Percentiles rank a stretch among this genome's conserved stretches.
phyloP scores from a whole-genome alignment of 2,888 invertebrate genomes.

The Sarcophaga carnaria region DNA sequence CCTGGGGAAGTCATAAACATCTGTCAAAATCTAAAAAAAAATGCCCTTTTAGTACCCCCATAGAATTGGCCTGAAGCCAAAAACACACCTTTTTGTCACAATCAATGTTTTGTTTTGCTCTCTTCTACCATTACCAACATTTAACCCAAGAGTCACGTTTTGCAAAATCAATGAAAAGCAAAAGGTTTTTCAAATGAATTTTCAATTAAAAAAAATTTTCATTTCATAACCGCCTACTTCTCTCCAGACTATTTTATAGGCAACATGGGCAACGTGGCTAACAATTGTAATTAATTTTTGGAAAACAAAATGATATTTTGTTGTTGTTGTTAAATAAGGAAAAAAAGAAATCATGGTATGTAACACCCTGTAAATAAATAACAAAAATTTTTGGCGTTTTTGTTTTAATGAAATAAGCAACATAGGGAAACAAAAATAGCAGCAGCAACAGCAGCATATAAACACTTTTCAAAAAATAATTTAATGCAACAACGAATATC shows the following conservation, averaged over 20 bases:
- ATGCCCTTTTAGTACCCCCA: conserved; percentile 16
- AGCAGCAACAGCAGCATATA: not conserved
- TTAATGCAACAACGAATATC: conserved; percentile 58
- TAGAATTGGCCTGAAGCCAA: conserved; percentile 1
- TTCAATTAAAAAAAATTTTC: conserved; percentile 4
- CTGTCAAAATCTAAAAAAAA: not conserved
- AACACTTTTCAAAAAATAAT: not conserved
- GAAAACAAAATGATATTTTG: not conserved
- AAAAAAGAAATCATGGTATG: conserved; percentile 42
- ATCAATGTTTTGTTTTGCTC: not conserved
- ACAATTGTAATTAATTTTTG: conserved; percentile 55
- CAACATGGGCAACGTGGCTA: not conserved
- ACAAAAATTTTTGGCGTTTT: not conserved
- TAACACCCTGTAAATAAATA: conserved; percentile 57
- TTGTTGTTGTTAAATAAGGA: not conserved
- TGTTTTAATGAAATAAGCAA: not conserved
- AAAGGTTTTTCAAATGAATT: conserved; percentile 33
- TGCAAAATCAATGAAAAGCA: not conserved
- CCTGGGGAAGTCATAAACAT: conserved; percentile 29
- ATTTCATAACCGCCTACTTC: conserved; percentile 36
- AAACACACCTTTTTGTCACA: conserved; percentile 54
- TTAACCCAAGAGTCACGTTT: conserved; percentile 66
- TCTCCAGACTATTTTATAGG: not conserved
- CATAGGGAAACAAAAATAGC: conserved; percentile 16
- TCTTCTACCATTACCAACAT: conserved; percentile 29